Base-by-base conservation (phyloP, 1,140 invertebrate species). In the Hyles vespertilio region DNA sequence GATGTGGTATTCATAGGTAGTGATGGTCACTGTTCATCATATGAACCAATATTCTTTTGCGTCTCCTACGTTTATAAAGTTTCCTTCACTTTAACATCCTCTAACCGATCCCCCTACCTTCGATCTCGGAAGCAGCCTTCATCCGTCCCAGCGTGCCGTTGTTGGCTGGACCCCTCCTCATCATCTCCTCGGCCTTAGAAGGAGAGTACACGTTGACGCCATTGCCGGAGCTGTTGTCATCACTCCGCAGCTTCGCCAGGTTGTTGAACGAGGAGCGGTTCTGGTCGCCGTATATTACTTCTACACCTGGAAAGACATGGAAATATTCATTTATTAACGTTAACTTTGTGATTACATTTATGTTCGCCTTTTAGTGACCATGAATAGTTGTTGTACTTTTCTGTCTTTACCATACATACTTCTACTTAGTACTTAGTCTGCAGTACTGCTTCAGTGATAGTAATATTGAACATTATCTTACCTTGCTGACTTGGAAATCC, bases 161-260 rank as follows among this genome's bases (percentile, higher is more conserved):
- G 32, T 67, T 81, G 70, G 64, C n/a, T 61, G 70, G 2, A 1
- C 36, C 36, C 67, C 74, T 43, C 81, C 82, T 70, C 70, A 84
- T 66, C 72, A 78, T 67, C 60, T 88, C 79, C 70, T 89, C 88
- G 1, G 84, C 87, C 34, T 72, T 78, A 5, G 89, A 79, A 3
- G 87, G 83, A 0, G 84, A 89, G 77, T 90, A 89, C 47, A 89
- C 76, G 61, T 89, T 82, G 40, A 86, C 67, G 5, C 89, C 87
- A 51, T 84, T 84, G 0, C 85, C 73, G 10, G 84, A 70, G 57
- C 72, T 68, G 59, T 73, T 84, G 59, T 82, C 90, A 64, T 85
- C 89, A 81, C 84, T 79, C 0, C 79, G 67, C 7, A 89, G 58
- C 57, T 87, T 88, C 1, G 85, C 74, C 36, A 87, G 68, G 55